Percentiles rank a stretch among this genome's conserved stretches.
These are phyloP conservation scores for Himalopsyche anomala DNA, from an alignment of 2,888 invertebrate genomes.

Conservation along the genomic window DNA sequence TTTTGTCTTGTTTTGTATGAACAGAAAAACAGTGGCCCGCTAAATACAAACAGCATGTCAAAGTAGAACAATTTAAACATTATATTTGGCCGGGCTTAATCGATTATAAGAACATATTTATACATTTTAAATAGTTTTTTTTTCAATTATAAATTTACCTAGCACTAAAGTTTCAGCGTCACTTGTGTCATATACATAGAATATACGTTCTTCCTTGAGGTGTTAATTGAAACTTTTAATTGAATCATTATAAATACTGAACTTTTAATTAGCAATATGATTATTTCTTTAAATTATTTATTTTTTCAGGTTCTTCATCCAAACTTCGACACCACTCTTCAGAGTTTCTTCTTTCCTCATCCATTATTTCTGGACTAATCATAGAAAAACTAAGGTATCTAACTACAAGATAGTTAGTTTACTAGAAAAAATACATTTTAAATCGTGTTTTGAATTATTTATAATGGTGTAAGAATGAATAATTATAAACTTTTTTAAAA, in stretches of 20 bases:
- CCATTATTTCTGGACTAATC: conserved; percentile 52
- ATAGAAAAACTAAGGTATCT: conserved; percentile 58
- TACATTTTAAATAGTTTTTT: too few species aligned
- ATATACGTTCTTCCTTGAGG: too few species aligned
- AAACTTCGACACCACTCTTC: not conserved
- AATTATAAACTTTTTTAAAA: not conserved
- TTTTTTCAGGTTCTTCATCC: conserved; percentile 49
- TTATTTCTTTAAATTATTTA: not conserved
- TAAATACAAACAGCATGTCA: too few species aligned
- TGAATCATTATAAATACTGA: too few species aligned
- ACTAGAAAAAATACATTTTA: not conserved
- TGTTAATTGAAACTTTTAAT: too few species aligned
- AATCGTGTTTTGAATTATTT: conserved; percentile 2
- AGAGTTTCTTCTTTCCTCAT: conserved; percentile 46
- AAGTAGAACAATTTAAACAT: too few species aligned
- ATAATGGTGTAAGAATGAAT: not conserved
- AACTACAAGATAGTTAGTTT: conserved; percentile 62
- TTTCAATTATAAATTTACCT: not conserved
- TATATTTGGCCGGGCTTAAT: too few species aligned
- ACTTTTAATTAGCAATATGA: too few species aligned
- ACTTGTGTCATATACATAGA: not conserved
- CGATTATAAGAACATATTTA: too few species aligned
- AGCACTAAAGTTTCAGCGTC: not conserved
- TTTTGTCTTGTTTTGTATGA: too few species aligned
- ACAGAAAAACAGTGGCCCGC: too few species aligned